phyloP scores from a whole-genome alignment of 2,797 vertebrate species.

The Gila robusta region DNA sequence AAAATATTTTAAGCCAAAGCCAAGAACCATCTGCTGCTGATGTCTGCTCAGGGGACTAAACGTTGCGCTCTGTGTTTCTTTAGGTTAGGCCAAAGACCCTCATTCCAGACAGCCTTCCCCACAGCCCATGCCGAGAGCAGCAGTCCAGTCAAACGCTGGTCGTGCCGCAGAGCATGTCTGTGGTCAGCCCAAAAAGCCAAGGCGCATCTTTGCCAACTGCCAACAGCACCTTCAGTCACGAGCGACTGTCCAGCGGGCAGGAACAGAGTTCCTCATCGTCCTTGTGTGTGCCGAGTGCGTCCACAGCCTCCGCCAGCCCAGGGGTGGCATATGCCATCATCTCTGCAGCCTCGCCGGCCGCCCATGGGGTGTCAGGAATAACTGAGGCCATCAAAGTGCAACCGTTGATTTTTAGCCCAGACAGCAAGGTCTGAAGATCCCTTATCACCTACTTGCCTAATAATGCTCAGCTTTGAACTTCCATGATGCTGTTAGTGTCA shows the following conservation, averaged over 20 bases:
- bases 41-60: neutral
- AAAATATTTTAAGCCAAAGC: neutral
- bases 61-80: neutral
- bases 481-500: neutral
- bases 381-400: conserved; percentile 89
- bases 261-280: conserved; percentile 71
- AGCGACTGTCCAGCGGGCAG: conserved; percentile 78
- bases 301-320: conserved; percentile 77
- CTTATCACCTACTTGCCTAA: neutral
- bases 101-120: conserved; percentile 96
- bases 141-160: conserved; percentile 84
- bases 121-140: conserved; percentile 87
- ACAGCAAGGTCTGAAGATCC: conserved; percentile 82
- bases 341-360: conserved; percentile 85
- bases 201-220: conserved; percentile 90
- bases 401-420: conserved; percentile 86
- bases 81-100: conserved; percentile 99
- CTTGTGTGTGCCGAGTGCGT: conserved; percentile 67
- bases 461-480: neutral
- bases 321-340: conserved; percentile 97
- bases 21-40: neutral
- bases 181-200: conserved; percentile 78
- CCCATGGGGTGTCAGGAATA: conserved; percentile 79
- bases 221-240: conserved; percentile 93
- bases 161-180: conserved; percentile 83